Evolutionary conservation across 2,888 invertebrate species (phyloP).

Genomic region (Frankliniella fusca): DNA sequence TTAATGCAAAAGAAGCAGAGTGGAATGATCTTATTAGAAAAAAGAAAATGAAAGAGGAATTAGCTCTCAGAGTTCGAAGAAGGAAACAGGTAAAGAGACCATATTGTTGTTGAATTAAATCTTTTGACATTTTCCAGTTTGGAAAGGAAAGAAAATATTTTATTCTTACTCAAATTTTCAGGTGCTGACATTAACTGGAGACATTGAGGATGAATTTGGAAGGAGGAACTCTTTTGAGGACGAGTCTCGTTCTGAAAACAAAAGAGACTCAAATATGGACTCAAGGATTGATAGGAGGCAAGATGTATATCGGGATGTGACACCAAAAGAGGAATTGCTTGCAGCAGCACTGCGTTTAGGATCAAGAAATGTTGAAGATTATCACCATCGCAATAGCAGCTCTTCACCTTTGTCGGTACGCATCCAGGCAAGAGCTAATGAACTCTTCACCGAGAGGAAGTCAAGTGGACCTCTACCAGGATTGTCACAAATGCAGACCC

Average conservation of each 20-base stretch:
- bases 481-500: constrained; percentile 10
- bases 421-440: constrained; percentile 12
- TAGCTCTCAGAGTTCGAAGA: background rate
- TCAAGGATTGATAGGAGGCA: background rate
- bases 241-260: background rate
- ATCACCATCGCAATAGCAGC: constrained; percentile 16
- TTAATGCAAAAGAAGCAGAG: constrained; percentile 12
- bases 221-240: constrained; percentile 7
- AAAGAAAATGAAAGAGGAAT: constrained; percentile 1
- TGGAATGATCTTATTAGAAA: constrained; percentile 22
- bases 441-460: background rate
- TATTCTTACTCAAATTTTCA: background rate
- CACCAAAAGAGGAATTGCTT: background rate
- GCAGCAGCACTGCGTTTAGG: background rate
- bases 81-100: background rate
- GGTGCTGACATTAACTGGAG: background rate
- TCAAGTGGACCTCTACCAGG: background rate
- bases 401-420: constrained; percentile 16
- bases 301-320: background rate
- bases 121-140: background rate
- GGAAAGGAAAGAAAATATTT: background rate
- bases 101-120: background rate
- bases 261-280: background rate
- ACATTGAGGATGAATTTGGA: background rate
- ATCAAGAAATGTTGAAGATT: constrained; percentile 10